Conservation (phyloP, 2,888 invertebrate genomes). For the Apodemia zela region DNA sequence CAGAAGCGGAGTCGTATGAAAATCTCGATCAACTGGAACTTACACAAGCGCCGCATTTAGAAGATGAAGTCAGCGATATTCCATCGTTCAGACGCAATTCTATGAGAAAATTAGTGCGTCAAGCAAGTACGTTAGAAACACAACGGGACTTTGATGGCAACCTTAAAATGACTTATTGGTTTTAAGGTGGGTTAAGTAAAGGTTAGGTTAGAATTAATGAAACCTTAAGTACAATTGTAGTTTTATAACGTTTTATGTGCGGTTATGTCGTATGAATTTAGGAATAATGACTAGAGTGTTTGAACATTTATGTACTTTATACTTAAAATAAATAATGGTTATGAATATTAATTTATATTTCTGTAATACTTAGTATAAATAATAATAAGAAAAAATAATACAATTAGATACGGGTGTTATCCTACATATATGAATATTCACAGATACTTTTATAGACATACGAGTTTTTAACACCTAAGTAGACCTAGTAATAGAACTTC, state of each 20-base stretch:
- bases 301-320: too few species aligned
- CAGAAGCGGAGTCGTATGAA: constrained; percentile 84
- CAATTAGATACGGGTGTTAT: too few species aligned
- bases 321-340: too few species aligned
- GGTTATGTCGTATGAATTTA: not conserved
- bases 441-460: too few species aligned
- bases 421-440: too few species aligned
- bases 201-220: not conserved
- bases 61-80: constrained; percentile 48
- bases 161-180: constrained; percentile 94
- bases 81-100: constrained; percentile 66
- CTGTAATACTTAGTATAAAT: too few species aligned
- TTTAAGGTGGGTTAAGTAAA: constrained; percentile 63
- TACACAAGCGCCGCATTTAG: constrained; percentile 53
- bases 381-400: too few species aligned
- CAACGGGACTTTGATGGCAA: constrained; percentile 89
- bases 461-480: too few species aligned
- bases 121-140: constrained; percentile 90
- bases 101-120: constrained; percentile 86
- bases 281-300: not conserved
- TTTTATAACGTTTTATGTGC: not conserved
- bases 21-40: constrained; percentile 83
- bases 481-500: too few species aligned
- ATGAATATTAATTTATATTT: too few species aligned
- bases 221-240: not conserved